Conservation (phyloP, 2,888 invertebrate genomes). For the Nemotelus nigrinus region DNA sequence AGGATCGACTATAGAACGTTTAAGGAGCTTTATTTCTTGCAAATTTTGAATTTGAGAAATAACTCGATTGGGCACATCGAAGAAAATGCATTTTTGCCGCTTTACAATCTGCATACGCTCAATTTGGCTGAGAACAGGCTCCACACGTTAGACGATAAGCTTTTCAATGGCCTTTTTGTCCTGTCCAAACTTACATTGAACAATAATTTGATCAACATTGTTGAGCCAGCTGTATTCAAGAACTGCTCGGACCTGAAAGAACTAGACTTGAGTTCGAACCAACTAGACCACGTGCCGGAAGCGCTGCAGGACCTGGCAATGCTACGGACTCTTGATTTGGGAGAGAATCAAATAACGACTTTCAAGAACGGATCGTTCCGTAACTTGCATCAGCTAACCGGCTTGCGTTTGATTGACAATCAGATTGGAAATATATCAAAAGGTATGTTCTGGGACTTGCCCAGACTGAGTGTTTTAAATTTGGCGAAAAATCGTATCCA, state of each 20-base stretch:
- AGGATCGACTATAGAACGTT: slow-evolving; percentile 86
- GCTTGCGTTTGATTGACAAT: slow-evolving; percentile 89
- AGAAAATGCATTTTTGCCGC: slow-evolving; percentile 85
- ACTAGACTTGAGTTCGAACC: slow-evolving; percentile 88
- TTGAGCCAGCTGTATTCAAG: slow-evolving; percentile 83
- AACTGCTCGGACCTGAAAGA: slow-evolving; percentile 91
- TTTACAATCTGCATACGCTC: slow-evolving; percentile 88
- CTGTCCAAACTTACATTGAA: slow-evolving; percentile 85
- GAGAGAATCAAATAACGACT: slow-evolving; percentile 88
- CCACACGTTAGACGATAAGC: slow-evolving; percentile 80
- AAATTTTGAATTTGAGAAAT: slow-evolving; percentile 85
- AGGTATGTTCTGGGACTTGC: slow-evolving; percentile 89
- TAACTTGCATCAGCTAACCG: slow-evolving; percentile 86
- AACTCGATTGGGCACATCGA: slow-evolving; percentile 90
- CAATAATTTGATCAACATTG: slow-evolving; percentile 82
- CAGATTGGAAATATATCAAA: slow-evolving; percentile 85
- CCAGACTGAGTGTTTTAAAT: slow-evolving; percentile 85
- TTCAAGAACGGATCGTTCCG: slow-evolving; percentile 85
- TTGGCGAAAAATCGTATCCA: slow-evolving; percentile 90
- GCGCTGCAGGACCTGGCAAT: slow-evolving; percentile 84
- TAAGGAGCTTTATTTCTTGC: slow-evolving; percentile 85
- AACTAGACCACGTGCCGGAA: slow-evolving; percentile 82
- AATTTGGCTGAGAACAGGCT: slow-evolving; percentile 89
- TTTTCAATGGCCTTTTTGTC: slow-evolving; percentile 86
- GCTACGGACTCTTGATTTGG: slow-evolving; percentile 87